Conservation (phyloP, 2,888 invertebrate species). For the Napeogenes inachia region DNA sequence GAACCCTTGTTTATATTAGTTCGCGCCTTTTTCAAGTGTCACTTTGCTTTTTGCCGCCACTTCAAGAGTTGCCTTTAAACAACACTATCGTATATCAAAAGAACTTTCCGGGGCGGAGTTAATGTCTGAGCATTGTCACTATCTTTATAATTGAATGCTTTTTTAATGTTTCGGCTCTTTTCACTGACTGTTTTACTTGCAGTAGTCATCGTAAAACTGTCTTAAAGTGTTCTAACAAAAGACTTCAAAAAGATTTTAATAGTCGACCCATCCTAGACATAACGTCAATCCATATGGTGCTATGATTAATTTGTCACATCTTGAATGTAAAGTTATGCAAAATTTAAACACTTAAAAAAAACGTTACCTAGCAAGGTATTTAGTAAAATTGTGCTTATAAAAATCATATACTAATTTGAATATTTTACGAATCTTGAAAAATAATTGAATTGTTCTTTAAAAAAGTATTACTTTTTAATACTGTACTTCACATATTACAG, state of each 20-base stretch:
- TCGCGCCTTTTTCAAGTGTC: constrained; percentile 76
- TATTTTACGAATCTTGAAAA: too few relatives aligned
- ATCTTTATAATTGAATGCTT: constrained; percentile 68
- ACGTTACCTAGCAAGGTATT: too few relatives aligned
- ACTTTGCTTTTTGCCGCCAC: constrained; percentile 73
- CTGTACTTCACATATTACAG: background rate
- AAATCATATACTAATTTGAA: too few relatives aligned
- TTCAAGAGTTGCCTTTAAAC: constrained; percentile 53
- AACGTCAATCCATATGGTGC: constrained; percentile 65
- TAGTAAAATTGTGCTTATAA: too few relatives aligned
- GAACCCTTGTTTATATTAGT: constrained; percentile 67
- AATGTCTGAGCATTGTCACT: constrained; percentile 68
- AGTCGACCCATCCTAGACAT: constrained; percentile 42
- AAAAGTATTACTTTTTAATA: too few relatives aligned
- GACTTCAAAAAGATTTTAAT: constrained; percentile 66
- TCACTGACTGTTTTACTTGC: constrained; percentile 46
- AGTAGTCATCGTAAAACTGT: constrained; percentile 66
- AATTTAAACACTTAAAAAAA: too few relatives aligned
- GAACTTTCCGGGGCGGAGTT: constrained; percentile 48
- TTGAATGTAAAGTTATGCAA: constrained; percentile 37
- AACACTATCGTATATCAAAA: constrained; percentile 76
- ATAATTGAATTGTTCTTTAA: too few relatives aligned
- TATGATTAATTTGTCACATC: constrained; percentile 58
- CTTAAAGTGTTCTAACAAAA: constrained; percentile 61
- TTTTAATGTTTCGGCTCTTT: constrained; percentile 62